Base-by-base conservation (phyloP, 2,888 invertebrate genomes). In the Plebejus melissa region DNA sequence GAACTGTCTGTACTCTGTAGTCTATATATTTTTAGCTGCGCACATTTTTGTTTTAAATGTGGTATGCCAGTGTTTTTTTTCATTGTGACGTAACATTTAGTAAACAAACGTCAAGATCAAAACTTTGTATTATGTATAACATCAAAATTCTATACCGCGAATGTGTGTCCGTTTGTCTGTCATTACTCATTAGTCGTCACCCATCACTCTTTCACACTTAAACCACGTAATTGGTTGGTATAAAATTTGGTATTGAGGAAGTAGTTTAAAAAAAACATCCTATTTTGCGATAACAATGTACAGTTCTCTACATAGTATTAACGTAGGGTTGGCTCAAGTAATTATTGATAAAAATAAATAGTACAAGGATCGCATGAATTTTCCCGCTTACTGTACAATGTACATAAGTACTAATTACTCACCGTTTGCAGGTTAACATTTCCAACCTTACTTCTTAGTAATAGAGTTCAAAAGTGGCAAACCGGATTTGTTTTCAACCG, bases 361-460 rank as follows among this genome's bases (percentile, higher is more conserved):
- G 7, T 41, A 70, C 70, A n/a, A 70, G 70, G 70, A 41, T 5
- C n/a, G 6, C 70, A 70, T 70, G 22, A 70, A 70, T 41, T 7
- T 70, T 65, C 65, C 11, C 32, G 13, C 11, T 65, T 65, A 65
- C 13, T 4, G 54, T 54, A 54, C 4, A 50, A 22, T 22, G 22
- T 22, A 22, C 0, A 22, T 41, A 32, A 32, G 1, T 9, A 9
- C 7, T 11, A 41, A 41, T 41, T 11, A 46, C 46, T 46, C 46
- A 2, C 46, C 9, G 9, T 54, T 54, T 54, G 54, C 4, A 16
- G 11, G 2, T 54, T 16, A 16, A 16, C 54, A 54, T 13, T 16
- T 54, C 16, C 54, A 4, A 4, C 54, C 54, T 54, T 54, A 54
- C 1, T 16, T 16, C 13, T 54, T 54, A 54, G 54, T 54, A 16